Base-by-base conservation (phyloP, 2,888 invertebrate species). In the Chesias legatella region DNA sequence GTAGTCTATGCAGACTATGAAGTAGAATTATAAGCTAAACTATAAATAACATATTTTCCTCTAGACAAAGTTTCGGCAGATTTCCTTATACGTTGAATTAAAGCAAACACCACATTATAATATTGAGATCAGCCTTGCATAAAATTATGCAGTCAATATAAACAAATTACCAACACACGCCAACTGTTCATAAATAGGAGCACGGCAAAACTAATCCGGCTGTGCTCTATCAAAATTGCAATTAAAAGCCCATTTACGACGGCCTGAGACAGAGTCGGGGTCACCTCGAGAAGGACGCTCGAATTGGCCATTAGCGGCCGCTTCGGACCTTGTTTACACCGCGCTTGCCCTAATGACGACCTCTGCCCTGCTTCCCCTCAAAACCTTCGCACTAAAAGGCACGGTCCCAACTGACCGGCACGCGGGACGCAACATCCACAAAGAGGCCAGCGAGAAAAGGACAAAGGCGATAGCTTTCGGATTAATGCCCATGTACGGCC, bases 271-370 rank as follows among this genome's bases (percentile, higher is more conserved):
- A 66, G 76, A 78, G 75, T 80, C 73, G 78, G 82, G 86, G 85
- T 85, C 84, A 86, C 74, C 79, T 81, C 79, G 74, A 79, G 78
- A 71, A 80, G 85, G 81, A 75, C 83, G 79, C 81, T 73, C 86
- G 88, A 81, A 89, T 89, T 89, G 85, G 81, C 88, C 85, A 89
- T 89, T 89, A 89, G 85, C 81, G 86, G 84, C 80, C 83, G 79
- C 79, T 84, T 84, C 81, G 84, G 82, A 81, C 83, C 84, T 85
- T 88, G 86, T 88, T 88, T 86, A 88, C 88, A 86, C 88, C 86
- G 73, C 84, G 84, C 83, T 88, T 86, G 88, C 83, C 88, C 88
- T 88, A 89, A 89, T 89, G 88, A 88, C 88, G 89, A 88, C 88
- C 88, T 88, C 84, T 88, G 83, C 86, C 79, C 81, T 73, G 83